Conservation (phyloP, 1,140 invertebrate species). For the Limonius californicus region DNA sequence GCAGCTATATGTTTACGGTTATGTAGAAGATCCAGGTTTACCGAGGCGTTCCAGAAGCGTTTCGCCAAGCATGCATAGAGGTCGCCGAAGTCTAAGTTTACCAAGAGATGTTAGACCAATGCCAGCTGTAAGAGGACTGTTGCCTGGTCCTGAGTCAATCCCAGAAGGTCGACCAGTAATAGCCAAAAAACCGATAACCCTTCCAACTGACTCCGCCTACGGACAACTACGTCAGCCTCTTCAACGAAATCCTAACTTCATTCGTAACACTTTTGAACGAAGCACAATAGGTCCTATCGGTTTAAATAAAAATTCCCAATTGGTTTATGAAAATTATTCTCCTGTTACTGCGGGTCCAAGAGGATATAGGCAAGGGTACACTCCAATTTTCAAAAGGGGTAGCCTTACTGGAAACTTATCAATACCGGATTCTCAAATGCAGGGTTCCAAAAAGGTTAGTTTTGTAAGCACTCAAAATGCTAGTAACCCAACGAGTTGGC, state of each 20-base stretch:
- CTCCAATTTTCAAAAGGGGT: conserved; percentile 54
- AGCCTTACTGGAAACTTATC: conserved; percentile 43
- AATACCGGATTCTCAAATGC: conserved; percentile 19
- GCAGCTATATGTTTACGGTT: conserved; percentile 36
- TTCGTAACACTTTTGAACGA: conserved; percentile 31
- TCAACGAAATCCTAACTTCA: conserved; percentile 31
- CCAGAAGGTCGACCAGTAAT: conserved; percentile 30
- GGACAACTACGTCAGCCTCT: conserved; percentile 13
- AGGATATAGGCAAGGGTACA: conserved; percentile 16
- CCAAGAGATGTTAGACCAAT: conserved; percentile 32
- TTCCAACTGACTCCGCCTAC: conserved; percentile 1
- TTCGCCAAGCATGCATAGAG: conserved; percentile 28
- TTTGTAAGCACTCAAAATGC: conserved; percentile 46
- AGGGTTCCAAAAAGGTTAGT: conserved; percentile 50
- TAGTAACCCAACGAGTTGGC: conserved; percentile 46
- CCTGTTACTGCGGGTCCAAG: neutral
- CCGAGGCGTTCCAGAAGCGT: conserved; percentile 36
- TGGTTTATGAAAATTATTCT: conserved; percentile 8
- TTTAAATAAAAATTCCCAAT: neutral
- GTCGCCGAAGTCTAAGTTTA: conserved; percentile 41
- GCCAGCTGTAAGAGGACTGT: neutral
- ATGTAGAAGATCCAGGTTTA: conserved; percentile 35
- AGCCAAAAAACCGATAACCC: conserved; percentile 15
- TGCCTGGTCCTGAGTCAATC: conserved; percentile 26
- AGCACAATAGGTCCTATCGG: conserved; percentile 23